Evolutionary conservation across 2,797 vertebrate species (phyloP), one percentile per base, ranked within the genome.

Genomic region (Rhabdomys pumilio): DNA sequence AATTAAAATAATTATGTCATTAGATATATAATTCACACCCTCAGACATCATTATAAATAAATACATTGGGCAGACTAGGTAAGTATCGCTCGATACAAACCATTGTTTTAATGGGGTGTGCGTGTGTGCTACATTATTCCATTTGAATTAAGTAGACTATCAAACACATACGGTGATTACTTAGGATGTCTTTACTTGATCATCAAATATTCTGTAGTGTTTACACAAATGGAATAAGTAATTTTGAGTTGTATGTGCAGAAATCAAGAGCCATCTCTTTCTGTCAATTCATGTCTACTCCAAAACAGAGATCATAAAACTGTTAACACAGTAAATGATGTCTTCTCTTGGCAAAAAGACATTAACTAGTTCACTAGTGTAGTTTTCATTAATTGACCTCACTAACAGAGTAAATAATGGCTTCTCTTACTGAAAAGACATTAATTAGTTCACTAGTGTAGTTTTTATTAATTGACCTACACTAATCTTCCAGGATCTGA

Each of bases 81-180:
- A 83, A 84, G 24, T 77, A 77, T n/a, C 38, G n/a, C 29, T 13
- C 79, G 29, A n/a, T 93, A 41, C 19, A 88, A 85, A 88, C 1
- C 17, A 38, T 26, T 72, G 24, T 11, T 86, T 95, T 89, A 93
- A 63, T 0, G 29, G 38, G 31, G 73, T 22, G 57, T 29, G n/a
- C 2, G 6, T 67, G 19, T 89, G 22, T 3, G 85, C 12, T 65
- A 41, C 88, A 53, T 41, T n/a, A 47, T 34, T 61, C 61, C 38
- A 53, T 8, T 61, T 90, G 14, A 96, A 59, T 94, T 94, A 88
- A 44, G n/a, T 65, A 76, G 79, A 83, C 41, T 81, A 3, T 19
- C 14, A 86, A 61, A 34, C 8, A 47, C 3, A 47, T 72, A 44
- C 34, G 41, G n/a, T 31, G 31, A 87, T 84, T 47, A 72, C 47